Evolutionary conservation across 1,140 invertebrate species (phyloP), one percentile per base, ranked within the genome.

Genomic region (Platyura marginata): DNA sequence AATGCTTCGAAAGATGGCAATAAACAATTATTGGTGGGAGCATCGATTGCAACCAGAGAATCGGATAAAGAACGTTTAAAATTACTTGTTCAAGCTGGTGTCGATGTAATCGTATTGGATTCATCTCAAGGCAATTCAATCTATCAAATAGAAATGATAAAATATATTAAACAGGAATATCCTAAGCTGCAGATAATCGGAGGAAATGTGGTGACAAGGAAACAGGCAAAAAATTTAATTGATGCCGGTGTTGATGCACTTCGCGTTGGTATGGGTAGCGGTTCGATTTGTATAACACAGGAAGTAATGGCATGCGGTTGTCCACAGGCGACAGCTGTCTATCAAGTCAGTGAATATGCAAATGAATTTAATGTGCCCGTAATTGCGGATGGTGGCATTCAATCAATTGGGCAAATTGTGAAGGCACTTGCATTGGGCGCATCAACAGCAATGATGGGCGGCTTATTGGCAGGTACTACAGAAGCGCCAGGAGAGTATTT

Each of bases 301-400:
- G 94, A 98, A 73, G 94, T 99, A 0, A 98, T 98, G 93, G 96
- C 95, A 4, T 95, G 97, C 45, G 96, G 96, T 6, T 73, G 96
- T 44, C 85, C 95, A 1, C 96, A 98, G 63, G 84, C 80, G 0
- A 89, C 85, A 18, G 89, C 89, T 40, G 86, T 93, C 1, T 93
- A 90, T 53, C 86, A 89, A 65, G 92, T 97, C 1, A 71, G 92
- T 3, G 80, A 88, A 46, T 98, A 92, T 68, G 89, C 95, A 2
- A 67, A 75, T 39, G 67, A 77, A 48, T 90, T 83, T 64, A 85
- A 82, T 42, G 79, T 99, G 20, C 96, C 96, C 0, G 78, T 98
- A 0, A 94, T 98, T 52, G 96, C 95, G 18, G 96, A 99, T 72
- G 96, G 96, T 47, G 96, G 96, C 2, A 93, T 99, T 40, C 81